phyloP scores from a whole-genome alignment of 2,113 vertebrate genomes.

The Nothoprocta perdicaria region DNA sequence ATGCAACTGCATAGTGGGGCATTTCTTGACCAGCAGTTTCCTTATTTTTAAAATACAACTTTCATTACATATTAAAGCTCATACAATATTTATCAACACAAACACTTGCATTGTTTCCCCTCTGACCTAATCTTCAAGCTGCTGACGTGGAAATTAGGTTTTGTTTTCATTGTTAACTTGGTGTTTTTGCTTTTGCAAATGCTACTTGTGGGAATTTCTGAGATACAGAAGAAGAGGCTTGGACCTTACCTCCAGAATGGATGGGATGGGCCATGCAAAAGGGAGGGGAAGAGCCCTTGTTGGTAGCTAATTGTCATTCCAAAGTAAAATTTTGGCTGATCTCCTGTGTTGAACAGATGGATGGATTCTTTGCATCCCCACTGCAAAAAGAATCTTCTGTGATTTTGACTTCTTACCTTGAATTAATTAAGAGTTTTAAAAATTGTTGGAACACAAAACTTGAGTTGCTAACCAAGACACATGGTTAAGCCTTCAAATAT shows the following conservation, averaged over 20 bases:
- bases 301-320: constrained; percentile 52
- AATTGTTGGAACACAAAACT: constrained; percentile 62
- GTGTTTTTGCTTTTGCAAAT: constrained; percentile 27
- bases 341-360: constrained; percentile 58
- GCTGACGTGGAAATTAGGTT: constrained; percentile 72
- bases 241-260: constrained; percentile 54
- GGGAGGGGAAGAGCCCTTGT: neutral
- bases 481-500: constrained; percentile 43
- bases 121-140: constrained; percentile 72
- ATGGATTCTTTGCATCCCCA: constrained; percentile 56
- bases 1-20: constrained; percentile 30
- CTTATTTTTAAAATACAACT: constrained; percentile 64
- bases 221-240: constrained; percentile 62
- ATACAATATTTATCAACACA: constrained; percentile 76
- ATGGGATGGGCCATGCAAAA: constrained; percentile 6
- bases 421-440: constrained; percentile 68
- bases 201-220: constrained; percentile 64
- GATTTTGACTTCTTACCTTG: constrained; percentile 63
- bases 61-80: constrained; percentile 56
- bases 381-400: constrained; percentile 23
- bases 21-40: constrained; percentile 52
- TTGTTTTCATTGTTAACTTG: constrained; percentile 55
- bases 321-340: constrained; percentile 49
- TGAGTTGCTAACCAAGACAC: constrained; percentile 50
- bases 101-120: constrained; percentile 63